Percentiles rank a stretch among this genome's conserved stretches.
These are phyloP conservation scores for Uria lomvia DNA, from an alignment of 2,113 vertebrate species.

Conservation along the genomic window DNA sequence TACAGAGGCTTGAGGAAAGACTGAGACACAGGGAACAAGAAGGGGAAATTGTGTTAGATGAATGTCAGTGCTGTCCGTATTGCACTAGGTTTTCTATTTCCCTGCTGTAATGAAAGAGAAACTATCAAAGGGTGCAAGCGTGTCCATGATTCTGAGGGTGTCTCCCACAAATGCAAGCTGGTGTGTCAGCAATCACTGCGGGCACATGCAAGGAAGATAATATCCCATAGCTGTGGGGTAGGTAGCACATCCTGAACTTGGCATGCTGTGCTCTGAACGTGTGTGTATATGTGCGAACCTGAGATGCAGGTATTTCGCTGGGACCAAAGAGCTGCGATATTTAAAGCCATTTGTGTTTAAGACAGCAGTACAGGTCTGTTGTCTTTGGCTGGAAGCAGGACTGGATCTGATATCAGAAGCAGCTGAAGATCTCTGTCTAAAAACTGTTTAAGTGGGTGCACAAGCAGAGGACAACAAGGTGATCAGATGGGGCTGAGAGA, in stretches of 20 bases:
- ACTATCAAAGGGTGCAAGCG: not conserved
- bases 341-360: not conserved
- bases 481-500: constrained; percentile 29
- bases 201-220: not conserved
- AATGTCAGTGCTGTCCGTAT: not conserved
- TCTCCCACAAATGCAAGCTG: not conserved
- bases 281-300: accelerated
- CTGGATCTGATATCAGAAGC: not conserved
- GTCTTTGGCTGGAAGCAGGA: not conserved
- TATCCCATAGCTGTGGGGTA: not conserved
- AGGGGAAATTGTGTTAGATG: not conserved
- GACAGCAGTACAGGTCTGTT: not conserved
- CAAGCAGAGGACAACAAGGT: constrained; percentile 28
- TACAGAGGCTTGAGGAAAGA: not conserved
- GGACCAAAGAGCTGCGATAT: not conserved
- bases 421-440: constrained; percentile 14
- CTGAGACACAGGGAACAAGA: not conserved
- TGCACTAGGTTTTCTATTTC: not conserved
- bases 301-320: not conserved
- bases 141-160: not conserved
- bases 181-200: not conserved
- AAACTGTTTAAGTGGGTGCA: constrained; percentile 10
- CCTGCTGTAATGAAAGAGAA: not conserved
- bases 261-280: not conserved
- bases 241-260: not conserved